Base-by-base conservation (phyloP, 92 coral and sea anemone species). In the Blastomussa wellsi region DNA sequence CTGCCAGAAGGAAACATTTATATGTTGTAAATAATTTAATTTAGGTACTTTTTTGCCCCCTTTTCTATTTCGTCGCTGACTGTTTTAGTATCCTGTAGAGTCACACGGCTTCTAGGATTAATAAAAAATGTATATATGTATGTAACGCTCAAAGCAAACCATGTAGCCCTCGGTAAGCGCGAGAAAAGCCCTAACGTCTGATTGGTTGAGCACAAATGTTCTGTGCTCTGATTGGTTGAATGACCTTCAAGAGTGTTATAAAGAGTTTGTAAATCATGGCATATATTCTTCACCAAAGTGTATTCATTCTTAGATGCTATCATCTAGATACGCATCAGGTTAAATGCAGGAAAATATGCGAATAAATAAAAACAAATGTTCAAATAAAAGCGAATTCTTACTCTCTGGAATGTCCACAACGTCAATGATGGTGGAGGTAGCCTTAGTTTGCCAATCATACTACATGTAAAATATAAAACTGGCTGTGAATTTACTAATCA, bases 361-460 rank as follows among this genome's bases (percentile, higher is more conserved):
- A n/a, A n/a, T n/a, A n/a, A n/a, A n/a, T n/a, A n/a, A n/a, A n/a
- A n/a, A n/a, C n/a, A n/a, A n/a, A 64, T 32, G 15, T 24, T n/a
- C 13, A 59, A 20, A 64, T 80, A 0, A 16, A 59, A 14, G 22
- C 53, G 41, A 7, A 10, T 29, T 41, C 85, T 79, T 89, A 87
- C 94, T 87, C 57, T 82, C 90, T 14, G 98, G 98, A 29, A 73
- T 39, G 52, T 94, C 90, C 79, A 94, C 95, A 15, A 87, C 85
- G 66, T 94, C 95, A 64, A 92, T 74, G 39, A 94, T 74, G 39
- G 79, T 81, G 49, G 87, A 77, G 13, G 90, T 91, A 8, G 76
- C 41, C 76, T 86, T 88, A 0, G 92, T 37, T 28, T 83, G 80
- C 98, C 95, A 94, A 89, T 94, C 95, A 86, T 90, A 89, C 98